Evolutionary conservation across 2,113 vertebrate species (phyloP).

Genomic region (Halcyon malimbica): DNA sequence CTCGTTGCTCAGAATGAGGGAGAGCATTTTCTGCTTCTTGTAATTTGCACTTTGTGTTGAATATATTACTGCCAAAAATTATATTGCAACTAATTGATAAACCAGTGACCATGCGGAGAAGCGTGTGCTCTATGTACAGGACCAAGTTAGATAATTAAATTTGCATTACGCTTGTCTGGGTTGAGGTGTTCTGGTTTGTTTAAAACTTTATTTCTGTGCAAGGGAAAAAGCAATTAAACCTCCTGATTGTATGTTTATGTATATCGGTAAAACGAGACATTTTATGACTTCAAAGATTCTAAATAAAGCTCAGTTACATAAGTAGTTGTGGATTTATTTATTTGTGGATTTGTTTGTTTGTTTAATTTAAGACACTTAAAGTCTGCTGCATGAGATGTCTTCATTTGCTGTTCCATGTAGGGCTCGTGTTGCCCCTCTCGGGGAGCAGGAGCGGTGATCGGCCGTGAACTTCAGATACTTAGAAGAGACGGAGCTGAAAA

Average conservation of each 20-base stretch:
- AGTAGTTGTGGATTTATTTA: not conserved
- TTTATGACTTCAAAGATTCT: slow-evolving; percentile 69
- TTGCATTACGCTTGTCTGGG: slow-evolving; percentile 6
- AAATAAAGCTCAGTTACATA: slow-evolving; percentile 65
- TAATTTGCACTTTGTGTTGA: slow-evolving; percentile 54
- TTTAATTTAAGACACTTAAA: not conserved
- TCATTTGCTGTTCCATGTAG: not conserved
- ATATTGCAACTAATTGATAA: slow-evolving; percentile 26
- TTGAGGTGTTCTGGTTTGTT: slow-evolving; percentile 34
- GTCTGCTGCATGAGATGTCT: not conserved
- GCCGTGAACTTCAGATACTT: not conserved
- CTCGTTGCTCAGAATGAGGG: slow-evolving; percentile 19
- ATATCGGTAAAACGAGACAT: slow-evolving; percentile 22
- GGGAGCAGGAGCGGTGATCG: not conserved
- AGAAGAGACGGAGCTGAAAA: not conserved
- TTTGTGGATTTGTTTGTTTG: not conserved
- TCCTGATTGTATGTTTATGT: slow-evolving; percentile 49
- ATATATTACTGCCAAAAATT: slow-evolving; percentile 53
- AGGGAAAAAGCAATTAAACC: slow-evolving; percentile 32
- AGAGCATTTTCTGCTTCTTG: slow-evolving; percentile 46
- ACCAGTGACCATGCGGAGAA: not conserved
- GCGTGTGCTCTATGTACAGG: slow-evolving; percentile 10
- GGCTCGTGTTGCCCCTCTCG: not conserved
- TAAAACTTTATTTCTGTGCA: slow-evolving; percentile 28
- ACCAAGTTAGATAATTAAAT: not conserved